phyloP scores from a whole-genome alignment of 2,113 vertebrate species.

The Neotoma lepida region DNA sequence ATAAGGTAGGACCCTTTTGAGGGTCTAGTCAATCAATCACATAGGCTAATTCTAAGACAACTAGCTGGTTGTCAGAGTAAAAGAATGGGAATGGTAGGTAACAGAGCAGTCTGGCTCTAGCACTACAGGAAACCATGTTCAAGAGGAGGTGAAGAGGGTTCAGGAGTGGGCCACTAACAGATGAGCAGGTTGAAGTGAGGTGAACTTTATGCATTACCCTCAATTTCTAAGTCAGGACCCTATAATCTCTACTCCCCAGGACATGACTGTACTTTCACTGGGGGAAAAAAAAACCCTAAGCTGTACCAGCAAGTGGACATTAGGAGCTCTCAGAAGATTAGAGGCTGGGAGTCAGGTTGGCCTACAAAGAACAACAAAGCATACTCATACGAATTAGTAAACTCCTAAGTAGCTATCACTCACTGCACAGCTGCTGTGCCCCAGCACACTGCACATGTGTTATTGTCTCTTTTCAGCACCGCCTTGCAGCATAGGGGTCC shows the following conservation, averaged over 20 bases:
- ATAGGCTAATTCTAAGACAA: background rate
- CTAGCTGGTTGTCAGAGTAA: constrained; percentile 28
- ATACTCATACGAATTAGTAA: background rate
- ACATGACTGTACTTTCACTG: background rate
- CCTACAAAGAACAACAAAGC: background rate
- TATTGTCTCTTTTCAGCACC: constrained; percentile 23
- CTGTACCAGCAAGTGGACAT: background rate
- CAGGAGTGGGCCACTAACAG: background rate
- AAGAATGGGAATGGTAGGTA: background rate
- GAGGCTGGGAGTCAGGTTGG: background rate
- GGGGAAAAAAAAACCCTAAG: background rate
- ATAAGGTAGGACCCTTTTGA: background rate
- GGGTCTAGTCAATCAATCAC: background rate
- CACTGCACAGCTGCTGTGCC: background rate
- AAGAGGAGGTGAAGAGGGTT: background rate
- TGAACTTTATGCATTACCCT: background rate
- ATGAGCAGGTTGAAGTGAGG: background rate
- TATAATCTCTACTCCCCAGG: background rate
- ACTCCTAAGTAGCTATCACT: background rate
- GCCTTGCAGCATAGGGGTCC: background rate
- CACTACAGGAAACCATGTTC: background rate
- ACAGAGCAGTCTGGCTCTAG: background rate
- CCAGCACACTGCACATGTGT: background rate
- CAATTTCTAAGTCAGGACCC: constrained; percentile 27
- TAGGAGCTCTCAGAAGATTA: background rate